Evolutionary conservation across 2,113 vertebrate genomes (phyloP).

Genomic region (Neodon shergylaensis): DNA sequence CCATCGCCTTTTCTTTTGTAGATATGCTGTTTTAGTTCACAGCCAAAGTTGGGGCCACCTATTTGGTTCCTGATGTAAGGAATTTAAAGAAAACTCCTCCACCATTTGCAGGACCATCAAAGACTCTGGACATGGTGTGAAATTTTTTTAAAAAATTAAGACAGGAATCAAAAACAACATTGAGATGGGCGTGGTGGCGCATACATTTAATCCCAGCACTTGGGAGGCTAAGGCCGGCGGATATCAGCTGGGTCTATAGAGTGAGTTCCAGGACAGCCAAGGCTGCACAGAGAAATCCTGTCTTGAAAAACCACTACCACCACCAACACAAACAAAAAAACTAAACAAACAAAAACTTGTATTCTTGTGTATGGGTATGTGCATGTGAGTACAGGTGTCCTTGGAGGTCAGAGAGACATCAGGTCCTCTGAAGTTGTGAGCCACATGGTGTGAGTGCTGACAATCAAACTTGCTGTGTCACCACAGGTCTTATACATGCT

Average conservation of each 20-base stretch:
- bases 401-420: not conserved
- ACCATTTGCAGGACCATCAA: not conserved
- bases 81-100: not conserved
- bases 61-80: not conserved
- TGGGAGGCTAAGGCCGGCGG: not conserved
- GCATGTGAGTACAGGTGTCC: not conserved
- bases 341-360: not conserved
- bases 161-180: not conserved
- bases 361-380: not conserved
- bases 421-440: not conserved
- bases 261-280: not conserved
- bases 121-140: not conserved
- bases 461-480: not conserved
- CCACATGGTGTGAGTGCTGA: not conserved
- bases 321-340: not conserved
- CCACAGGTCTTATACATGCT: not conserved
- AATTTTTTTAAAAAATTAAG: not conserved
- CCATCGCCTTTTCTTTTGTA: not conserved
- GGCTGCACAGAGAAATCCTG: not conserved
- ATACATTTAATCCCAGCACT: not conserved
- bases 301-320: not conserved
- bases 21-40: no score
- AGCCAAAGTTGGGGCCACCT: not conserved
- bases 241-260: no score
- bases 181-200: not conserved